Conservation (phyloP, 2,797 vertebrate species). For the Enteromius treurensis region DNA sequence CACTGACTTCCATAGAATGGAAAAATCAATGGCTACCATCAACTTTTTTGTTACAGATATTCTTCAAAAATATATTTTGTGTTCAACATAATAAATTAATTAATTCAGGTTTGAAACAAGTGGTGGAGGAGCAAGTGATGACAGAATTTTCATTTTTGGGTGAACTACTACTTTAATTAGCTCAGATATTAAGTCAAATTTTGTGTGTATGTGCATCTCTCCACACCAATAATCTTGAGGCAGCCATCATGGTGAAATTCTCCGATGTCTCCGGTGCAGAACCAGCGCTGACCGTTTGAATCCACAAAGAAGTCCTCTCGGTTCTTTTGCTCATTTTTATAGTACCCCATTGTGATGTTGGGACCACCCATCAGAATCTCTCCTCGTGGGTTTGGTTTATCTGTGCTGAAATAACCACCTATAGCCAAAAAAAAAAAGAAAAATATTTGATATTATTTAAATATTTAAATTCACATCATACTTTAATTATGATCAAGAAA, state of each 20-base stretch:
- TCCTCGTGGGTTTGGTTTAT: slow-evolving; percentile 91
- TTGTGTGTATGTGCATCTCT: neutral
- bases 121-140: neutral
- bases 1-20: neutral
- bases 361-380: slow-evolving; percentile 94
- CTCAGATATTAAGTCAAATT: neutral
- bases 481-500: neutral
- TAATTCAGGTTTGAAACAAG: neutral
- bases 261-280: slow-evolving; percentile 95
- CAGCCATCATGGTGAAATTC: slow-evolving; percentile 92
- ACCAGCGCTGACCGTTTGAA: slow-evolving; percentile 90
- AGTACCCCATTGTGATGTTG: slow-evolving; percentile 95
- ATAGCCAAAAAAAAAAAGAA: slow-evolving; percentile 2
- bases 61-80: neutral
- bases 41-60: neutral
- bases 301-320: slow-evolving; percentile 89
- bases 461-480: neutral
- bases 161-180: neutral
- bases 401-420: slow-evolving; percentile 94
- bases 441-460: too few species aligned
- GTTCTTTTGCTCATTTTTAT: slow-evolving; percentile 88
- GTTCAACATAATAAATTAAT: neutral
- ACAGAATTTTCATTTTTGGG: neutral
- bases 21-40: neutral
- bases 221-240: slow-evolving; percentile 95